Percentiles rank a stretch among this genome's conserved stretches.
These are phyloP conservation scores for Merops nubicus DNA, from an alignment of 2,113 vertebrate species.

Conservation along the genomic window DNA sequence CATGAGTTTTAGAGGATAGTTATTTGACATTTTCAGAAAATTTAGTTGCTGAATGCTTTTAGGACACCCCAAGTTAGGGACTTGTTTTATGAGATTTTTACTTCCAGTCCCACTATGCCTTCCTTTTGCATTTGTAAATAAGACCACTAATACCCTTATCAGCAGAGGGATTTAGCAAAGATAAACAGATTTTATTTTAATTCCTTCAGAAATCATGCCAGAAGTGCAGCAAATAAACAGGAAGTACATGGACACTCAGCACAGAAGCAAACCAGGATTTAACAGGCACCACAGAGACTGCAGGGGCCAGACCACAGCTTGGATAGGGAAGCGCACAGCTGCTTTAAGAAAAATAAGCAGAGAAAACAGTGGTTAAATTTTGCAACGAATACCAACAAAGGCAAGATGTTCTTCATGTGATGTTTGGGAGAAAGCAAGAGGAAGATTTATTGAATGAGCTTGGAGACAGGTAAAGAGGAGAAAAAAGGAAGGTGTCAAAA, in stretches of 20 bases:
- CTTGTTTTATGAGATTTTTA: not conserved
- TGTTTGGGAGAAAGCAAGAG: not conserved
- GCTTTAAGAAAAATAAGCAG: not conserved
- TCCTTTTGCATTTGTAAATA: slow-evolving; percentile 17
- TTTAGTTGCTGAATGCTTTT: not conserved
- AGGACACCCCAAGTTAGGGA: not conserved
- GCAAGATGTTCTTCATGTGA: not conserved
- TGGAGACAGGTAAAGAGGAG: not conserved
- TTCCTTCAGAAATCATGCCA: slow-evolving; percentile 60
- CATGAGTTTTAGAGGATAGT: fast-evolving
- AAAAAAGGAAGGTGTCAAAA: not conserved
- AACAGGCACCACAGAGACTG: not conserved
- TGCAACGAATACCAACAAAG: not conserved
- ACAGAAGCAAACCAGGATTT: slow-evolving; percentile 9
- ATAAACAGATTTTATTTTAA: slow-evolving; percentile 52
- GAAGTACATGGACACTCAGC: slow-evolving; percentile 14
- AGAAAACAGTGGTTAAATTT: not conserved
- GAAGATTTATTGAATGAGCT: not conserved
- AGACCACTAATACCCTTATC: slow-evolving; percentile 38
- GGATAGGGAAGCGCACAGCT: not conserved
- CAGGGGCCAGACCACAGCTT: not conserved
- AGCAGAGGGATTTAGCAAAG: slow-evolving; percentile 43
- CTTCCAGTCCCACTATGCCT: not conserved
- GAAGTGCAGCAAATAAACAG: slow-evolving; percentile 48
- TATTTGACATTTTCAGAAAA: not conserved